Percentiles rank a stretch among this genome's conserved stretches.
These are phyloP conservation scores for Lucilia cuprina DNA, from an alignment of 1,140 invertebrate genomes.

Conservation along the genomic window DNA sequence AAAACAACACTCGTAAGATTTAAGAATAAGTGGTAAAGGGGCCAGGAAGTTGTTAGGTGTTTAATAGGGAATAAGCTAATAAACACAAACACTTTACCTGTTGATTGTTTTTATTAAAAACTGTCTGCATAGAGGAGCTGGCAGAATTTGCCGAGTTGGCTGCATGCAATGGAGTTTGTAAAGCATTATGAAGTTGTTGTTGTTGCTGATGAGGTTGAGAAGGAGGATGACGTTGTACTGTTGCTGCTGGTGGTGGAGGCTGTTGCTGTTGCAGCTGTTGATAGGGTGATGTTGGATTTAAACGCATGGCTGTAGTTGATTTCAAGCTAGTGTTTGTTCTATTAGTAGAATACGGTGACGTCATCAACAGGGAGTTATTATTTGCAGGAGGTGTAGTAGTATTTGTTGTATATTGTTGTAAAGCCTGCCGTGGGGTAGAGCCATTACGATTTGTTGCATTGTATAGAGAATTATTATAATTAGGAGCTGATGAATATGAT, in stretches of 20 bases:
- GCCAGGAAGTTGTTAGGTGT: not conserved
- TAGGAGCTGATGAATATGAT: not conserved
- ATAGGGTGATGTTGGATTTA: slow-evolving; percentile 11
- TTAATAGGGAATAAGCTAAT: not conserved
- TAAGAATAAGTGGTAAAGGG: not conserved
- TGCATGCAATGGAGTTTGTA: slow-evolving; percentile 10
- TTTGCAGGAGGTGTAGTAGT: not conserved
- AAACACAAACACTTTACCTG: slow-evolving; percentile 31
- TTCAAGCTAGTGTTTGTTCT: slow-evolving; percentile 34
- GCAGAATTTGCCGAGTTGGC: slow-evolving; percentile 3
- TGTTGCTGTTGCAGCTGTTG: slow-evolving; percentile 7
- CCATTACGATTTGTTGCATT: not conserved
- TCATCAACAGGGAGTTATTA: slow-evolving; percentile 16
- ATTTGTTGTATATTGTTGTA: not conserved
- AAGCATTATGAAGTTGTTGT: slow-evolving; percentile 9
- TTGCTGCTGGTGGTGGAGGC: not conserved
- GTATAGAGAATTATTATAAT: not conserved
- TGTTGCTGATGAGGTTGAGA: not conserved
- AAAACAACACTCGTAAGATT: too few relatives aligned
- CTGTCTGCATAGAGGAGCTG: not conserved
- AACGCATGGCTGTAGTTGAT: not conserved
- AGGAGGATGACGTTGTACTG: slow-evolving; percentile 17
- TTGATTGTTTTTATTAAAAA: slow-evolving; percentile 20
- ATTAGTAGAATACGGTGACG: slow-evolving; percentile 38
- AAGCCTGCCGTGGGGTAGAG: not conserved